Evolutionary conservation across 2,888 invertebrate species (phyloP).

Genomic region (Tetragnatha montana): DNA sequence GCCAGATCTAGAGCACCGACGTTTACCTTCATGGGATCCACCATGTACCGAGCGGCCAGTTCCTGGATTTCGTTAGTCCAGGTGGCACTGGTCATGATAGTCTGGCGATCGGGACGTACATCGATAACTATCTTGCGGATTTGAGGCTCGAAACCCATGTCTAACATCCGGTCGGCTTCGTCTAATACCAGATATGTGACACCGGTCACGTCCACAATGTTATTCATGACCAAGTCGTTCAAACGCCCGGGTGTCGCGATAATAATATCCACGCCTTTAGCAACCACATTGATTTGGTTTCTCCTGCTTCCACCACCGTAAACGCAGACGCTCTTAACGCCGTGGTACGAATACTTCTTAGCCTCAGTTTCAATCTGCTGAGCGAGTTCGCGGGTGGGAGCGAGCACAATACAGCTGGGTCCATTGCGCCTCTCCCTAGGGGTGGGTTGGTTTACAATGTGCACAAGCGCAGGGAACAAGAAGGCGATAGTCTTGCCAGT

Average conservation of each 20-base stretch:
- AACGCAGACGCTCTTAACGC: slow-evolving; percentile 90
- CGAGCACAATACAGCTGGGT: slow-evolving; percentile 90
- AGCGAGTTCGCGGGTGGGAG: slow-evolving; percentile 94
- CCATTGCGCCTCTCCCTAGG: slow-evolving; percentile 85
- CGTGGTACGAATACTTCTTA: slow-evolving; percentile 89
- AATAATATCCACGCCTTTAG: slow-evolving; percentile 91
- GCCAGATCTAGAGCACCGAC: slow-evolving; percentile 90
- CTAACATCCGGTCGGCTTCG: slow-evolving; percentile 86
- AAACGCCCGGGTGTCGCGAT: slow-evolving; percentile 96
- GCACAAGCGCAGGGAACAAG: slow-evolving; percentile 92
- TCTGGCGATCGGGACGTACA: slow-evolving; percentile 89
- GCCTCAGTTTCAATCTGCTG: slow-evolving; percentile 94
- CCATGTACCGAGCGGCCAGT: slow-evolving; percentile 90
- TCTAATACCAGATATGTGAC: slow-evolving; percentile 93
- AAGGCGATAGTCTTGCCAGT: slow-evolving; percentile 95
- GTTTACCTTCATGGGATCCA: slow-evolving; percentile 91
- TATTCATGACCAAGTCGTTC: slow-evolving; percentile 88
- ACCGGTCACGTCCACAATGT: slow-evolving; percentile 83
- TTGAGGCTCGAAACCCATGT: slow-evolving; percentile 80
- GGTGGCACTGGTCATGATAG: slow-evolving; percentile 97
- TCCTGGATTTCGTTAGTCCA: slow-evolving; percentile 93
- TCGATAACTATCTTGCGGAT: slow-evolving; percentile 87
- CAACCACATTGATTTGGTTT: slow-evolving; percentile 85
- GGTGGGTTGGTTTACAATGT: slow-evolving; percentile 88
- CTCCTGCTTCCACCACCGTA: slow-evolving; percentile 92